A percentile compares a stretch with the other conserved stretches of the same genome.
Evolutionary conservation across 2,797 vertebrate species (phyloP).

Genomic region (Pagetopsis macropterus): DNA sequence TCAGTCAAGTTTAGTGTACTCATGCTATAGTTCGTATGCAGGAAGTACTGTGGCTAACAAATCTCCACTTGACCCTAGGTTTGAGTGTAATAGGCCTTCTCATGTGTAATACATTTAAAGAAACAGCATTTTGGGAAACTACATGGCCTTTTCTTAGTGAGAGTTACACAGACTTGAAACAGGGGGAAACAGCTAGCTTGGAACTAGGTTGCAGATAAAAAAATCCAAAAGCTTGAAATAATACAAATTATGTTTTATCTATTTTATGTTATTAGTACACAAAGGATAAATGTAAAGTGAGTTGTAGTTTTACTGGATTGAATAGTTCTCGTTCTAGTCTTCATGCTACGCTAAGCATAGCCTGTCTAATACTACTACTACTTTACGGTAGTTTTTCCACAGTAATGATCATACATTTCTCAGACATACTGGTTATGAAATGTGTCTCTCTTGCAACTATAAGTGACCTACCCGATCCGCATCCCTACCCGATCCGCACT

Average conservation of each 20-base stretch:
- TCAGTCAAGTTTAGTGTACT: slow-evolving; percentile 26
- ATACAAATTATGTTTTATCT: too few species aligned
- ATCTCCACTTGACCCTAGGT: not conserved
- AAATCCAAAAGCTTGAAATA: too few species aligned
- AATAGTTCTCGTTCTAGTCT: not conserved
- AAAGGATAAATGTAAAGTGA: not conserved
- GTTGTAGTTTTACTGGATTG: not conserved
- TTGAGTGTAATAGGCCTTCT: too few species aligned
- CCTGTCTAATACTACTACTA: not conserved
- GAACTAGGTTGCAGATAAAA: too few species aligned
- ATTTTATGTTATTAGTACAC: too few species aligned
- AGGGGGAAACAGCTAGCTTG: too few species aligned
- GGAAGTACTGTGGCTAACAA: slow-evolving; percentile 1
- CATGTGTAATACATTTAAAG: too few species aligned
- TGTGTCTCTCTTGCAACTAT: not conserved
- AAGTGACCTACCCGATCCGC: not conserved
- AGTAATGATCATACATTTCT: not conserved
- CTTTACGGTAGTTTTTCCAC: not conserved
- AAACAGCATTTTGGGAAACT: slow-evolving; percentile 5
- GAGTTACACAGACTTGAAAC: not conserved
- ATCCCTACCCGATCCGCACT: too few species aligned
- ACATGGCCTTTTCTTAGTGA: slow-evolving; percentile 1
- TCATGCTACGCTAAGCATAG: not conserved
- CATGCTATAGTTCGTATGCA: slow-evolving; percentile 12
- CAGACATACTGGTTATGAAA: not conserved